phyloP scores from a whole-genome alignment of 2,797 vertebrate species.

The Babyrousa celebensis region DNA sequence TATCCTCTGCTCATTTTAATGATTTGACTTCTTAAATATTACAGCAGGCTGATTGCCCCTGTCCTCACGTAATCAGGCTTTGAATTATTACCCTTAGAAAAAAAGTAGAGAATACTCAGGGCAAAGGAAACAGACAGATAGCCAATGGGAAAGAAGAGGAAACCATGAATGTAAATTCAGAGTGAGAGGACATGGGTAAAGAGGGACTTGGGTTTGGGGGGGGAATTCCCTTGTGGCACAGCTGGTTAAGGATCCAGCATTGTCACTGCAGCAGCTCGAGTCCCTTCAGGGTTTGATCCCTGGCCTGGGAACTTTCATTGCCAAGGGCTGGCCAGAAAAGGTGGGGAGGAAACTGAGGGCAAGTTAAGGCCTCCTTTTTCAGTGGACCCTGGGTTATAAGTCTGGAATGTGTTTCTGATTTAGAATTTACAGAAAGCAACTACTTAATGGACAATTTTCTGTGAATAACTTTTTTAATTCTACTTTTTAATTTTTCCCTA shows the following conservation, averaged over 20 bases:
- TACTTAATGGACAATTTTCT: not conserved
- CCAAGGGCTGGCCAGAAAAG: too few species aligned
- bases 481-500: constrained; percentile 60
- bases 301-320: too few species aligned
- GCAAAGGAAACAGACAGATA: constrained; percentile 36
- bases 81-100: constrained; percentile 58
- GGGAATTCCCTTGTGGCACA: too few species aligned
- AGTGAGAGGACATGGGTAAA: not conserved
- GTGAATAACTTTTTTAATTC: constrained; percentile 63
- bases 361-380: constrained; percentile 23
- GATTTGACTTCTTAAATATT: constrained; percentile 46
- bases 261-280: too few species aligned
- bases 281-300: too few species aligned
- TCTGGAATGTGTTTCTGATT: constrained; percentile 51
- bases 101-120: constrained; percentile 58
- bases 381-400: not conserved
- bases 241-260: too few species aligned
- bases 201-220: not conserved
- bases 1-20: constrained; percentile 7
- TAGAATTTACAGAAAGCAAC: constrained; percentile 1
- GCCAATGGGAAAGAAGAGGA: not conserved
- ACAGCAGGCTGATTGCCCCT: not conserved
- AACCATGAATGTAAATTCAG: constrained; percentile 48
- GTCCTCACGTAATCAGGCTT: constrained; percentile 40
- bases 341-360: not conserved